These are phyloP conservation scores for Tanaodytes sp. DNA, from an alignment of 2,888 invertebrate genomes.

Conservation along the genomic window DNA sequence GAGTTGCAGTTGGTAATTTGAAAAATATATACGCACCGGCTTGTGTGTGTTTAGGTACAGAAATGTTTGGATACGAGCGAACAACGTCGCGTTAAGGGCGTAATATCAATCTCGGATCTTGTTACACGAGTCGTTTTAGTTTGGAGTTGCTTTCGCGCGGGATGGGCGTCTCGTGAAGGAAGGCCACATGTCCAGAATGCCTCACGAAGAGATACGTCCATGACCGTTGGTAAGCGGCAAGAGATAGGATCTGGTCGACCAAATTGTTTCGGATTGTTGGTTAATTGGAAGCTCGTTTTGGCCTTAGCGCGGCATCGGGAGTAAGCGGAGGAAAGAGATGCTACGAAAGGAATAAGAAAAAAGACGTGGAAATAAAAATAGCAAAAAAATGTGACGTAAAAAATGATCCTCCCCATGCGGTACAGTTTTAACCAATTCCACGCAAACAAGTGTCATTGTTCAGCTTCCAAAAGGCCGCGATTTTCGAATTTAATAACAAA, in stretches of 20 bases:
- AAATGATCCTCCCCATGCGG: constrained; percentile 22
- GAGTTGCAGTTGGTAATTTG: constrained; percentile 41
- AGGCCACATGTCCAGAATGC: constrained; percentile 56
- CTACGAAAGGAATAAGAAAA: constrained; percentile 38
- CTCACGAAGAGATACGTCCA: constrained; percentile 56
- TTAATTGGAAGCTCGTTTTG: constrained; percentile 70
- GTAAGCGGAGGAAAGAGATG: constrained; percentile 39
- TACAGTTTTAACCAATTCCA: too few relatives aligned
- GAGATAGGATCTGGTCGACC: constrained; percentile 67
- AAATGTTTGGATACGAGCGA: constrained; percentile 54
- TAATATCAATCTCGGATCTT: constrained; percentile 60
- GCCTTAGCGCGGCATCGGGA: constrained; percentile 50
- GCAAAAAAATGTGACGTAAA: constrained; percentile 35
- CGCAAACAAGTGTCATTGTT: too few relatives aligned
- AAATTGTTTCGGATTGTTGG: constrained; percentile 71
- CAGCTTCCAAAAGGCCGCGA: too few relatives aligned
- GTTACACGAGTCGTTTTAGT: constrained; percentile 57
- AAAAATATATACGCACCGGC: constrained; percentile 19
- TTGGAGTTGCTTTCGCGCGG: constrained; percentile 53
- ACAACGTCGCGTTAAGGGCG: constrained; percentile 57
- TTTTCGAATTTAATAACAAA: too few relatives aligned
- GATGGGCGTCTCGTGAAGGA: constrained; percentile 54
- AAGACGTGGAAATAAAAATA: constrained; percentile 41
- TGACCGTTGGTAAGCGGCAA: constrained; percentile 56
- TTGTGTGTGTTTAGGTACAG: constrained; percentile 47